phyloP scores from a whole-genome alignment of 2,113 vertebrate genomes.

The Chroicocephalus ridibundus region DNA sequence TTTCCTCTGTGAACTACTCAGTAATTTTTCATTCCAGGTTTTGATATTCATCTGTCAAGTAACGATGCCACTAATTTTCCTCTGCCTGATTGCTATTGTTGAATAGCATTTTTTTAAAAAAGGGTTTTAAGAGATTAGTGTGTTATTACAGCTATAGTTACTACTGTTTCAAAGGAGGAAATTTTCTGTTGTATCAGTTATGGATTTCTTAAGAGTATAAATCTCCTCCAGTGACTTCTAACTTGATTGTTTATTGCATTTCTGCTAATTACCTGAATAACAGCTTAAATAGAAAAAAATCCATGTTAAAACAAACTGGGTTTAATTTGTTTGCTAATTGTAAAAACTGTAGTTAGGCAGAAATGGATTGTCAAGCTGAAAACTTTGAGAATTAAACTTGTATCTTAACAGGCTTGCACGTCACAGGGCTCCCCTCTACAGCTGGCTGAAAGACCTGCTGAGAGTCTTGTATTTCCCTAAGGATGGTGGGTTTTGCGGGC shows the following conservation, averaged over 20 bases:
- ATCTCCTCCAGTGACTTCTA: background rate
- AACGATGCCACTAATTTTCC: background rate
- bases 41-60: background rate
- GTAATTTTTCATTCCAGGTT: background rate
- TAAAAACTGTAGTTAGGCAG: conserved; percentile 13
- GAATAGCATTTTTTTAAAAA: background rate
- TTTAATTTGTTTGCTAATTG: conserved; percentile 7
- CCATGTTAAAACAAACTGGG: background rate
- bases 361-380: background rate
- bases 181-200: background rate
- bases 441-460: background rate
- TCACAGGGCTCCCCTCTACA: background rate
- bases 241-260: conserved; percentile 40
- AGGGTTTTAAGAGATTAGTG: conserved; percentile 26
- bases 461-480: background rate
- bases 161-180: background rate
- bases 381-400: background rate
- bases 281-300: background rate
- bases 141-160: background rate
- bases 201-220: background rate
- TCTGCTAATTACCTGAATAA: conserved; percentile 31
- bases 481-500: background rate
- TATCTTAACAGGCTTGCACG: background rate
- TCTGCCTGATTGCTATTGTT: background rate
- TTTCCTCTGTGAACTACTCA: background rate